Conservation (phyloP, 2,797 vertebrate species). For the Melanotaenia parkinsoni region DNA sequence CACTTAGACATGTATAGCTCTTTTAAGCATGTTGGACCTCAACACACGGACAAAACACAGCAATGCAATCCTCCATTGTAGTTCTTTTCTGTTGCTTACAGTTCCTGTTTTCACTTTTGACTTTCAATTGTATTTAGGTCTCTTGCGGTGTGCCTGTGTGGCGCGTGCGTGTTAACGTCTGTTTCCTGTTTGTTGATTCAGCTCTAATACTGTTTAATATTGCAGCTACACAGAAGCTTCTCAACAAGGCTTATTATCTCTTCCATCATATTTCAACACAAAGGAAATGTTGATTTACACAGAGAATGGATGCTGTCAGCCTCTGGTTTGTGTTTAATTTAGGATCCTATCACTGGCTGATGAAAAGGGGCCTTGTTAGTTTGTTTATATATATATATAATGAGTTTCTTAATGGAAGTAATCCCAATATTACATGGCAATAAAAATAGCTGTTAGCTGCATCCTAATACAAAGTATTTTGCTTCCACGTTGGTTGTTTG, state of each 20-base stretch:
- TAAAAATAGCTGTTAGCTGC: background rate
- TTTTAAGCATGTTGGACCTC: conserved; percentile 29
- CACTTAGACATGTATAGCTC: background rate
- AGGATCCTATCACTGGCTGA: conserved; percentile 8
- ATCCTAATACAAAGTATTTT: background rate
- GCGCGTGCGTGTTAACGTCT: conserved; percentile 10
- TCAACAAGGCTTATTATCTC: background rate
- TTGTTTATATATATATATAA: background rate
- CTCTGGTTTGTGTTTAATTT: conserved; percentile 9
- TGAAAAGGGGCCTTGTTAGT: background rate
- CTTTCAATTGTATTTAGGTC: conserved; percentile 13
- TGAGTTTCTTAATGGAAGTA: background rate
- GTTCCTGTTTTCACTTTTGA: conserved; percentile 70
- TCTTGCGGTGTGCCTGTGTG: background rate
- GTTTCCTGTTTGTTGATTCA: conserved; percentile 53
- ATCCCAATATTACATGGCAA: background rate
- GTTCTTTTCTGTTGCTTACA: conserved; percentile 6
- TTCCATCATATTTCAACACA: conserved; percentile 17
- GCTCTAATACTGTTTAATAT: conserved; percentile 17
- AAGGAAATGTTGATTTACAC: conserved; percentile 12
- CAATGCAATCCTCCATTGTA: background rate
- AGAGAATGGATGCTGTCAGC: conserved; percentile 22
- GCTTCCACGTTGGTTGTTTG: background rate
- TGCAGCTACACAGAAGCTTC: background rate
- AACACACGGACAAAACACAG: conserved; percentile 14